Base-by-base conservation (phyloP, 2,888 invertebrate species). In the Watsonalla binaria region DNA sequence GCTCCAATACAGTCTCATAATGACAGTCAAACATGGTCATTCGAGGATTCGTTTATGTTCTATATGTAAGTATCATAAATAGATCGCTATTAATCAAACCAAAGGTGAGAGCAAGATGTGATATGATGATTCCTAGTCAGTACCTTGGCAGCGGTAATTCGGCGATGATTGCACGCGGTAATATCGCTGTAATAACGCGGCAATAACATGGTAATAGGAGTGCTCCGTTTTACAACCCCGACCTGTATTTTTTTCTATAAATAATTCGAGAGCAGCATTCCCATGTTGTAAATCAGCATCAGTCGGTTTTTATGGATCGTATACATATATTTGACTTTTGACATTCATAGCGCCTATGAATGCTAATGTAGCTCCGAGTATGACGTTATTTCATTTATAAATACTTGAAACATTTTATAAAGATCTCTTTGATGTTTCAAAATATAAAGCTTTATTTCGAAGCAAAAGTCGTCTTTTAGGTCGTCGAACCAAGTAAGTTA, bases 181-280 rank as follows among this genome's bases (percentile, higher is more conserved):
- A 66, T 65, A 66, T 62, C 56, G 48, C 59, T 54, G 56, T 63
- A 62, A 70, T 66, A 62, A 55, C 57, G 54, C 54, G 57, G 62
- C 61, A 64, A 64, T 67, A 57, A 58, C 58, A 56, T 56, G 59
- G 62, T 63, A 65, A 68, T 65, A 63, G 62, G 59, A 54, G 53
- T 48, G 59, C 57, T 56, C 51, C 53, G 56, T 60, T 62, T 57
- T 58, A 55, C 55, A 54, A 50, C 56, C 46, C 52, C 55, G 57
- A 53, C 58, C 24, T 57, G 57, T 60, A 61, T 55, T 62, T 56
- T 55, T 56, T 53, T 51, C 45, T 48, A 46, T 47, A 45, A 54
- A 53, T 45, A 52, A 54, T 56, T 52, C 11, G 11, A 42, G 37
- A 49, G 39, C 15, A 15, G 37, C 14, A 7, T n/a, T 37, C 15